Evolutionary conservation across 2,888 invertebrate species (phyloP), one percentile per base, ranked within the genome.

Genomic region (Calliscelio sp.): DNA sequence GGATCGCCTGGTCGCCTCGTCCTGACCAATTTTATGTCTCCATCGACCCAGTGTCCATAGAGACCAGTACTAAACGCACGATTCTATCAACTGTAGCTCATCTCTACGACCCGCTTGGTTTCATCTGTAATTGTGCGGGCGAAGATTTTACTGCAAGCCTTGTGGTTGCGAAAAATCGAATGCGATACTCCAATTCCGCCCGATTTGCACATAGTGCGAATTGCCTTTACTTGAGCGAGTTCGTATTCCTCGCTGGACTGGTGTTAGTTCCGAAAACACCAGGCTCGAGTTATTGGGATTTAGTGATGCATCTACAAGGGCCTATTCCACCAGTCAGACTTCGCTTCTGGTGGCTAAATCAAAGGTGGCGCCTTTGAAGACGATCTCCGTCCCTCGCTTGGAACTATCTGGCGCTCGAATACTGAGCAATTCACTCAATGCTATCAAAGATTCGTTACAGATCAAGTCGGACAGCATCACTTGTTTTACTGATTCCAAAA

Each of bases 111-210:
- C 70, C 70, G 1, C 14, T 35, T 1, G 70, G 70, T 7, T 55
- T 49, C 73, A 2, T 20, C 51, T 1, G 22, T 61, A 0, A 61
- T 24, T 8, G 18, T 46, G 0, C 10, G 61, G 2, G 78, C 81
- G 4, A 81, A 86, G 51, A 61, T 82, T 5, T 25, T 84, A 0
- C n/a, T 84, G 10, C 78, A 84, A 35, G 24, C 38, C 0, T 44
- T 82, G 3, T 86, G 84, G 79, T 24, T 70, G 2, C 16, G 11
- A 7, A 61, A 78, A 14, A 0, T 41, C 0, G 38, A 44, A 7
- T 78, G 78, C 61, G 75, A 77, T 24, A 41, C 41, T 25, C 41
- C 24, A 2, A 4, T 41, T 1, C 14, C 11, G 1, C 1, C 6
- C 2, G n/a, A 41, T 6, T 1, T 41, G 1, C n/a, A 10, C 14